Evolutionary conservation across 2,113 vertebrate species (phyloP).

Genomic region (Talpa occidentalis): DNA sequence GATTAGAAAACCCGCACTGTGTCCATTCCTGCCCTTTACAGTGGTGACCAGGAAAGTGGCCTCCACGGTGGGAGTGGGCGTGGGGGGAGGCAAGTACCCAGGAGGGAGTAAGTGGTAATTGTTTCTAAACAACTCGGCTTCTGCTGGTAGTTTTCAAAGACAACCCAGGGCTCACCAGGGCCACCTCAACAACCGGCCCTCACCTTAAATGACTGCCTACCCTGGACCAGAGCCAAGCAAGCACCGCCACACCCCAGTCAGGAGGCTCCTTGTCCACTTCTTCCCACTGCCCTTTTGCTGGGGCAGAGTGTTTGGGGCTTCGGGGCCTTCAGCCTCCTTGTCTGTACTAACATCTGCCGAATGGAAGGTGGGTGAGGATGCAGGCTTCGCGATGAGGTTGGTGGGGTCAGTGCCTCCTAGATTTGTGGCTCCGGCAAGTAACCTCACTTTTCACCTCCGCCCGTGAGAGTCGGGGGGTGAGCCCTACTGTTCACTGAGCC

Average conservation of each 20-base stretch:
- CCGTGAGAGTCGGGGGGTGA: no score
- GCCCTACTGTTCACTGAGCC: background rate
- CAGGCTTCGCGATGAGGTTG: background rate
- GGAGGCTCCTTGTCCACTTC: no score
- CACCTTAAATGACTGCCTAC: background rate
- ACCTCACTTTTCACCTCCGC: background rate
- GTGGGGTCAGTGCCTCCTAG: accelerated
- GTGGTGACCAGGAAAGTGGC: no score
- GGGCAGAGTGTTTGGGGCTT: background rate
- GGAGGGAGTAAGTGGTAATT: background rate
- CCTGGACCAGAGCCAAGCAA: no score
- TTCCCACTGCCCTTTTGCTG: background rate
- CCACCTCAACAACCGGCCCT: no score
- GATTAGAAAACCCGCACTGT: no score
- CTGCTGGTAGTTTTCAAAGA: background rate
- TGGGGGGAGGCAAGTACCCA: no score
- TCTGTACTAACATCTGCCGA: background rate
- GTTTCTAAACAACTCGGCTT: background rate
- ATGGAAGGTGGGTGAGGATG: background rate
- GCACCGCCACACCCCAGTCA: accelerated
- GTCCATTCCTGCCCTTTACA: no score
- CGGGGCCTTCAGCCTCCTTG: background rate
- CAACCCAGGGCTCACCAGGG: background rate
- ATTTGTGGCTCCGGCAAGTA: background rate
- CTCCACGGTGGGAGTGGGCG: no score